Evolutionary conservation across 2,797 vertebrate species (phyloP).

Genomic region (Danio tinwini): DNA sequence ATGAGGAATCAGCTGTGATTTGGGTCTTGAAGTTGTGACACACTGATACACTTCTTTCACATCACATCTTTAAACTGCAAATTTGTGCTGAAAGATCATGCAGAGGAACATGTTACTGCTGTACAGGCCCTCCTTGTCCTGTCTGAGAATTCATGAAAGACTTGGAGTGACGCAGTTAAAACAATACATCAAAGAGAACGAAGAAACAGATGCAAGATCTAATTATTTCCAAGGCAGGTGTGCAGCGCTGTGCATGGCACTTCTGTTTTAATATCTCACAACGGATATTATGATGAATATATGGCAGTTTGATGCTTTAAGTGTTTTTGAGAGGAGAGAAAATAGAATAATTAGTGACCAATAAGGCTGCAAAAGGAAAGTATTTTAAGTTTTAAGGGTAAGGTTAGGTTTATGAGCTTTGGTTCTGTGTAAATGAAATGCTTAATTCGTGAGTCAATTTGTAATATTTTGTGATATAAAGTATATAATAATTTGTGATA

Average conservation of each 20-base stretch:
- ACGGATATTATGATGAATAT: not conserved
- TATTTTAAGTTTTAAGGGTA: not conserved
- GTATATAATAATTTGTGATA: too few relatives aligned
- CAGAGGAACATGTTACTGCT: slow-evolving; percentile 66
- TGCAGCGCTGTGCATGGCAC: slow-evolving; percentile 37
- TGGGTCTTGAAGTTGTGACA: slow-evolving; percentile 65
- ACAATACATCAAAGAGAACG: slow-evolving; percentile 72
- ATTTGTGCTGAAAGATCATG: slow-evolving; percentile 77
- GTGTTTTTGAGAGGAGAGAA: not conserved
- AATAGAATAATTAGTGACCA: not conserved
- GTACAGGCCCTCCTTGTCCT: slow-evolving; percentile 63
- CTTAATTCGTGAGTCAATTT: too few relatives aligned
- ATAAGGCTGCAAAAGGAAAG: not conserved
- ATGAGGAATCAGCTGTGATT: slow-evolving; percentile 72
- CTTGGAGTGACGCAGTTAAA: slow-evolving; percentile 65
- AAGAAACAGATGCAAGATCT: slow-evolving; percentile 62
- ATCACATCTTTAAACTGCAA: slow-evolving; percentile 69
- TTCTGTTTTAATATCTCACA: slow-evolving; percentile 1
- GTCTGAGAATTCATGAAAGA: slow-evolving; percentile 62
- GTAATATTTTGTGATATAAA: not conserved
- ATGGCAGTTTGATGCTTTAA: not conserved
- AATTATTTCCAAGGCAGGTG: slow-evolving; percentile 63
- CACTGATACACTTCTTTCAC: slow-evolving; percentile 72
- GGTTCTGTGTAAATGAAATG: not conserved
- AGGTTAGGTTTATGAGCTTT: not conserved